Evolutionary conservation across 2,888 invertebrate species (phyloP), one percentile per base, ranked within the genome.

Genomic region (Cantharis rustica): DNA sequence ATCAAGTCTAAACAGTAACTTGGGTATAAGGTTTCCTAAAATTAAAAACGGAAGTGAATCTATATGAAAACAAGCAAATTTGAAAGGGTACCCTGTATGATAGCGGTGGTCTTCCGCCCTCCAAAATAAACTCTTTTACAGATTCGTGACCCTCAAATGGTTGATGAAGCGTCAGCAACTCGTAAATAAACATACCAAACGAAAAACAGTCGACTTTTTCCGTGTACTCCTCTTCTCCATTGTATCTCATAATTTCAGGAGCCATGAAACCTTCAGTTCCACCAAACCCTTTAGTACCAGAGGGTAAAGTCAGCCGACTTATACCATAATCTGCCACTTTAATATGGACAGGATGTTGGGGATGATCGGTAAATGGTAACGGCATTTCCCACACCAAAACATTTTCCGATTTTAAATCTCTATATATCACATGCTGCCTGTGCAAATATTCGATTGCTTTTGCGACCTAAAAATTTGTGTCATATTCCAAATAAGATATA

Each of bases 191-290:
- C 98, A 99, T 99, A 16, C 98, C 99, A 89, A 98, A 99, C 0
- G 99, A 99, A 89, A 99, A 99, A 82, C 98, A 98, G 87, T 99
- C 99, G 75, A 98, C 98, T 91, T 99, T 99, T 85, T 98, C 98
- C 0, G 98, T 99, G 83, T 99, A 99, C 83, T 98, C 98, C 87
- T 98, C 98, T 87, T 99, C 99, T 0, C 99, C 99, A 86, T 98
- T 99, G 88, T 97, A 98, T 69, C 97, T 92, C 90, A 99, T 96
- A 81, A 99, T 99, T 90, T 99, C 99, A 0, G 99, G 99, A 2
- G 99, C 99, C 96, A 99, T 99, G 87, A 98, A 99, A 0, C 99
- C 99, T 88, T 98, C 98, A 0, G 99, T 99, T 1, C 99, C 99
- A 0, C 98, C 99, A 89, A 98, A 99, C 0, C 99, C 99, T 87